Percentiles rank a stretch among this genome's conserved stretches.
These are phyloP conservation scores for Theristicus caerulescens DNA, from an alignment of 2,113 vertebrate genomes.

Conservation along the genomic window DNA sequence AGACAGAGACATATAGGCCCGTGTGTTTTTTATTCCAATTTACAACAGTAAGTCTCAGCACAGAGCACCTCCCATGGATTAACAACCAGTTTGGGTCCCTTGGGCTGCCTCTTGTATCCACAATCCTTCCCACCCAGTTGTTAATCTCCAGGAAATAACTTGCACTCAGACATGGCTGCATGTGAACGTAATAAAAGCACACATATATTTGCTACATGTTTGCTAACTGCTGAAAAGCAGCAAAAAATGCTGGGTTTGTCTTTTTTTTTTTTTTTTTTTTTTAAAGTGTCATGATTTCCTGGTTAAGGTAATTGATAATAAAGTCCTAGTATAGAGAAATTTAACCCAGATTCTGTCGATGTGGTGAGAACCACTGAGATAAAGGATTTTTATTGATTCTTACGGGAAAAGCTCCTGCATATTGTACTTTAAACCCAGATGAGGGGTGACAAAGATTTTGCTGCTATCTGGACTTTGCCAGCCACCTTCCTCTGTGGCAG, in stretches of 20 bases:
- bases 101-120: background rate
- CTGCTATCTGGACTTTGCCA: background rate
- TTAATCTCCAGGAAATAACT: slow-evolving; percentile 17
- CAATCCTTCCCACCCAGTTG: background rate
- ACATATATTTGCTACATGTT: background rate
- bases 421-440: background rate
- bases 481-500: background rate
- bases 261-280: background rate
- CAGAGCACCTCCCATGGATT: background rate
- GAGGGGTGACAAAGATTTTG: background rate
- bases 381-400: background rate
- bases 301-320: background rate
- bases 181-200: background rate
- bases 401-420: background rate
- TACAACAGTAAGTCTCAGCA: background rate
- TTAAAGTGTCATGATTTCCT: background rate
- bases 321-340: background rate
- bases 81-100: background rate
- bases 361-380: background rate
- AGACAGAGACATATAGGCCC: background rate
- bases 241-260: background rate
- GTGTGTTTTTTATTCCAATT: background rate
- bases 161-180: background rate
- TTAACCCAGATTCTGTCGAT: background rate
- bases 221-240: background rate